Evolutionary conservation across 2,888 invertebrate genomes (phyloP), one percentile per base, ranked within the genome.

Genomic region (Nemotelus pantherinus): DNA sequence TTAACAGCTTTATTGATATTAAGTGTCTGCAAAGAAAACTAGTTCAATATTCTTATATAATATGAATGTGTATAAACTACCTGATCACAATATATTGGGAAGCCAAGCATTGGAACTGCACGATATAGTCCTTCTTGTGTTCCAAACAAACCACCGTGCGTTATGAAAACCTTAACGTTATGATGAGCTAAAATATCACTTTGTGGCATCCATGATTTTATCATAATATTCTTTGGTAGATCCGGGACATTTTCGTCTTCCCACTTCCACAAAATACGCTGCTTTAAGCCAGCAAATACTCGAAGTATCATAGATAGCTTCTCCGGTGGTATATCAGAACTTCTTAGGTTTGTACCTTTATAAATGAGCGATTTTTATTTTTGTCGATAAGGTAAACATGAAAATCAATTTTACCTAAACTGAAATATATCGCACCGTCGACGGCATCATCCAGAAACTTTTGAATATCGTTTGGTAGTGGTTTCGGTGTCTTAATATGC

Each of bases 121-220:
- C 86, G 83, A 75, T 86, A 83, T 0, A 88, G 84, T 9, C 87
- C 86, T 78, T 89, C 89, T 80, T 87, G 87, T 0, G 86, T 86
- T 77, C 88, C 87, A 57, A 88, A 84, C 0, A 86, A 81, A 0
- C 87, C 87, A 5, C 88, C 88, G 77, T 88, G 88, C 0, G 88
- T 86, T 43, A 89, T 88, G 79, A 89, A 89, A 0, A 87, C 83
- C 78, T 86, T 87, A 0, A 88, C 82, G 79, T 88, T 87, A 0
- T 83, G 85, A 83, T 89, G 88, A 3, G 86, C 88, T 82, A 87
- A 78, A 25, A 90, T 86, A 81, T 89, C 89, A 64, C 85, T 85
- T 81, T 90, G 90, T 0, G 90, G 89, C 77, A 89, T 81, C 90
- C 90, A 90, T 57, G 88, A 87, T n/a, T 85, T 84, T 7, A 89